Percentiles rank a stretch among this genome's conserved stretches.
Evolutionary conservation across 37 sponge, comb jelly and placozoan genomes (phyloP).

Genomic region (Dysidea cf. avara): DNA sequence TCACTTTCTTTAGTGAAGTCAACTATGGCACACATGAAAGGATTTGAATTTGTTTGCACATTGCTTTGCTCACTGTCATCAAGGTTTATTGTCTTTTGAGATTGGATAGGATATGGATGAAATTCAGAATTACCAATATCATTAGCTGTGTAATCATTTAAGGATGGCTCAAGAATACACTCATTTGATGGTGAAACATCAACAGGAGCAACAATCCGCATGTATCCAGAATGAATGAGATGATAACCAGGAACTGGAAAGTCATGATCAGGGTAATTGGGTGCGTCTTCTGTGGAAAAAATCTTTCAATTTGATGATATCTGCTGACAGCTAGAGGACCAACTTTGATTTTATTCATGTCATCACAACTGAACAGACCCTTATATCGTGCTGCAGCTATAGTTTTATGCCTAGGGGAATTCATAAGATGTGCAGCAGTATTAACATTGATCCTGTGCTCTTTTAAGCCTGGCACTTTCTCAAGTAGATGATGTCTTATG

Average conservation of each 20-base stretch:
- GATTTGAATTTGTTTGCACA: too few relatives aligned
- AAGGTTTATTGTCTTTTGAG: too few relatives aligned
- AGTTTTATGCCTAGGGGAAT: constrained; percentile 19
- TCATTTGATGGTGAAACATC: too few relatives aligned
- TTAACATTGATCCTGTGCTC: constrained; percentile 6
- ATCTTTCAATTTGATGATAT: constrained; percentile 21
- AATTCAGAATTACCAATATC: too few relatives aligned
- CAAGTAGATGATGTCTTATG: constrained; percentile 17
- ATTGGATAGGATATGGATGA: too few relatives aligned
- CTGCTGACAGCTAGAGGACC: constrained; percentile 28
- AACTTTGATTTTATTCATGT: constrained; percentile 31
- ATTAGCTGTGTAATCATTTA: too few relatives aligned
- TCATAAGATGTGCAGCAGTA: constrained; percentile 22
- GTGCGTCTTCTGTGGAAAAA: constrained; percentile 24
- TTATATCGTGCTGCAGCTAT: constrained; percentile 14
- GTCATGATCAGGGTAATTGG: constrained; percentile 24
- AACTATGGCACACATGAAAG: too few relatives aligned
- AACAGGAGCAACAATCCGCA: constrained; percentile 18
- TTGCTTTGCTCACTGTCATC: too few relatives aligned
- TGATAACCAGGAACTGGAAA: constrained; percentile 17
- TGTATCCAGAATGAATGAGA: constrained; percentile 33
- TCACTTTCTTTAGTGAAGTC: too few relatives aligned
- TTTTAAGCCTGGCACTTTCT: constrained; percentile 22
- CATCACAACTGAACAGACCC: constrained; percentile 25
- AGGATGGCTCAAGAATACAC: too few relatives aligned